A percentile compares a stretch with the other conserved stretches of the same genome.
Evolutionary conservation across 1,140 invertebrate species (phyloP).

Genomic region (Leguminivora glycinivorella): DNA sequence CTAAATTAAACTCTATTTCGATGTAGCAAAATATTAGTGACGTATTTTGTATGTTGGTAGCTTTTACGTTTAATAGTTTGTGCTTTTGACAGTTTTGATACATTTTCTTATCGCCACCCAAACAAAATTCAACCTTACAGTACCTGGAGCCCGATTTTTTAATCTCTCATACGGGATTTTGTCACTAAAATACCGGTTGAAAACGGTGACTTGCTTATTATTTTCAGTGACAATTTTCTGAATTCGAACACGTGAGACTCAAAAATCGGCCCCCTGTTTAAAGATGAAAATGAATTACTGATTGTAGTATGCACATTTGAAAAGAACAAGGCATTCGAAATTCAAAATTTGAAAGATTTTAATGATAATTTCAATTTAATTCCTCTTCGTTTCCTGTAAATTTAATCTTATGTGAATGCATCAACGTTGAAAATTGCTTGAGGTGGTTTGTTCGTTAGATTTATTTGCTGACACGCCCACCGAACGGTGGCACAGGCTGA

Average conservation of each 20-base stretch:
- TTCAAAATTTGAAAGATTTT: constrained; percentile 1
- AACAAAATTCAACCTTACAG: not conserved
- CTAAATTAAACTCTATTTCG: not conserved
- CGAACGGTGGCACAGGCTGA: constrained; percentile 3
- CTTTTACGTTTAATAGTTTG: constrained; percentile 14
- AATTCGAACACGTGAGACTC: too few species aligned
- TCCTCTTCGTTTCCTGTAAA: not conserved
- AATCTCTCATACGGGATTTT: too few species aligned
- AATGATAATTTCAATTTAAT: not conserved
- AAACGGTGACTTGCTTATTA: too few species aligned
- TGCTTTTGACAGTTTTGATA: constrained; percentile 23
- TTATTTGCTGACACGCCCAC: constrained; percentile 7
- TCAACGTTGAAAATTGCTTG: not conserved
- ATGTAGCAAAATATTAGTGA: not conserved
- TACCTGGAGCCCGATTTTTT: too few species aligned
- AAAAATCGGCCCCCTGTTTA: not conserved
- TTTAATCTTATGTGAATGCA: not conserved
- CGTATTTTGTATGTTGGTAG: not conserved
- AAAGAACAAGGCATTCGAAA: not conserved
- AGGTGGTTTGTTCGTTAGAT: not conserved
- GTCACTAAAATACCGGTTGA: too few species aligned
- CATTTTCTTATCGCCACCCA: constrained; percentile 8
- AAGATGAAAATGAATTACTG: not conserved
- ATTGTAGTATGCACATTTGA: not conserved
- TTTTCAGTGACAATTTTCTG: too few species aligned